Evolutionary conservation across 2,797 vertebrate genomes (phyloP), one percentile per base, ranked within the genome.

Genomic region (Leptoclinus maculatus): DNA sequence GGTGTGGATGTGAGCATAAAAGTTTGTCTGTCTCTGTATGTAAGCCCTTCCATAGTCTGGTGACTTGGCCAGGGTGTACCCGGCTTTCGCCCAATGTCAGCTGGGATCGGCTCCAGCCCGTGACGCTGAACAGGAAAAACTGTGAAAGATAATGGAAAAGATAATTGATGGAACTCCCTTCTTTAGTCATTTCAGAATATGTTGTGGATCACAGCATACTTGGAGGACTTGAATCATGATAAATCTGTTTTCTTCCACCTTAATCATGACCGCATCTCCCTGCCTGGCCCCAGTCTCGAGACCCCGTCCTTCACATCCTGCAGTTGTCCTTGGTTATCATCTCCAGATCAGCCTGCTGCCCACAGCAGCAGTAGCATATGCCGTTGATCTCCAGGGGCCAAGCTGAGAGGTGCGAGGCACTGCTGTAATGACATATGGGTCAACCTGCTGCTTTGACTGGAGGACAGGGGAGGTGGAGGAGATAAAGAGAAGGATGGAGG

Each of bases 371-470:
- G 84, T 23, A 86, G 72, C 90, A 90, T 89, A 90, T 92, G 88
- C 79, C 16, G 19, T 59, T 71, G 79, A 87, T 91, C 88, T 89
- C 89, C 49, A 76, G 66, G 74, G 84, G 73, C 75, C 82, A 51
- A 67, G 82, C 87, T 78, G 78, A 89, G 87, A 87, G 81, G 83
- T 85, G 84, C 80, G 88, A 90, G 76, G 74, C 80, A 25, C 79
- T 53, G 77, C 81, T 78, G 86, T 81, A 80, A 65, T 85, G 92
- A 89, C 92, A 93, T 92, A 93, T 92, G 86, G 91, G 92, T 92
- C 90, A 92, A 87, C 88, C 85, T 88, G 88, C 82, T 45, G 34
- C 78, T 86, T 77, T 80, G 80, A 88, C 70, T 57, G 34, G 77
- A 91, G 62, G 62, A 82, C 82, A 76, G 79, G 66, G 38, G 78